A percentile compares a stretch with the other conserved stretches of the same genome.
Evolutionary conservation across 2,888 invertebrate species (phyloP).

Genomic region (Thymelicus sylvestris): DNA sequence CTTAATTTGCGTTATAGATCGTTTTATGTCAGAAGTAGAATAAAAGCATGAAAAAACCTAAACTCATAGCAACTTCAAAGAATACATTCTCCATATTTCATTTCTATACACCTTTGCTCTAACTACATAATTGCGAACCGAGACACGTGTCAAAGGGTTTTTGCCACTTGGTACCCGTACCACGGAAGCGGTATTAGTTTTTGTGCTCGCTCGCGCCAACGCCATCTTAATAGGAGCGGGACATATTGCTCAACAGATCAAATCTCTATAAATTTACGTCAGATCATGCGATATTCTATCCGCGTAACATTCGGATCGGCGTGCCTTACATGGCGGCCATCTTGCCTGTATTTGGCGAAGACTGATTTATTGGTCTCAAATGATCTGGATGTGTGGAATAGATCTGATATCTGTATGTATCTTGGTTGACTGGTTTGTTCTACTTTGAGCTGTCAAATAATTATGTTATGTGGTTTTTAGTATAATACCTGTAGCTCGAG

Average conservation of each 20-base stretch:
- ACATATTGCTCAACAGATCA: conserved; percentile 52
- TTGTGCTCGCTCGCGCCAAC: conserved; percentile 34
- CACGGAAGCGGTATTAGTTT: conserved; percentile 32
- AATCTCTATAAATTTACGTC: conserved; percentile 53
- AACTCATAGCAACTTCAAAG: background rate
- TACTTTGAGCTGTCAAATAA: conserved; percentile 44
- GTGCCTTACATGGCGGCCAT: conserved; percentile 55
- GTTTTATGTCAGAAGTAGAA: no score
- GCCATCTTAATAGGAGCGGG: conserved; percentile 34
- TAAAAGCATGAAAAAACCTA: background rate
- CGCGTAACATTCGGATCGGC: conserved; percentile 59
- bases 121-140: conserved; percentile 33
- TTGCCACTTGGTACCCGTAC: conserved; percentile 32
- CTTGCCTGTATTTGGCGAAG: conserved; percentile 62
- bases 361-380: conserved; percentile 72
- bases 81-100: conserved; percentile 23
- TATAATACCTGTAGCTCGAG: no score
- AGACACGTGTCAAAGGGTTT: conserved; percentile 36
- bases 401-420: conserved; percentile 61
- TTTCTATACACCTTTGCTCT: conserved; percentile 29
- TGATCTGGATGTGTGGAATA: conserved; percentile 78
- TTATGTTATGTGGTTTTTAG: conserved; percentile 4
- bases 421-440: conserved; percentile 47
- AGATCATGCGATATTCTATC: conserved; percentile 51
- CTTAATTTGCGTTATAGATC: no score